These are phyloP conservation scores for Laupala kohalensis DNA, from an alignment of 1,140 invertebrate species.

Conservation along the genomic window DNA sequence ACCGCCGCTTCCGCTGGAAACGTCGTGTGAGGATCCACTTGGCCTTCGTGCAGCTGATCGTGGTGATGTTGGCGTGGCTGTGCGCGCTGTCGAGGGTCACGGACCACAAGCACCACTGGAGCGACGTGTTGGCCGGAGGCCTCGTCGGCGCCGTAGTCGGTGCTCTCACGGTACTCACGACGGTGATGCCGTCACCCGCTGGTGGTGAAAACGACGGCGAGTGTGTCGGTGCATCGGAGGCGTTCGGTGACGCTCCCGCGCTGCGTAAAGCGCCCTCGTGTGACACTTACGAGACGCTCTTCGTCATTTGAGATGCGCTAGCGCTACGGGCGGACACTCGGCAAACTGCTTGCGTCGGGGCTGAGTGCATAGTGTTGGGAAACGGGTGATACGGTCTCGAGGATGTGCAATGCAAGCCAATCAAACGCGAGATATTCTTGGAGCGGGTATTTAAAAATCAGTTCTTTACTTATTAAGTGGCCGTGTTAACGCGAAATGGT, in stretches of 20 bases:
- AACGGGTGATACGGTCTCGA: too few species aligned
- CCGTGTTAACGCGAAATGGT: too few species aligned
- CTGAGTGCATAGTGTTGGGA: too few species aligned
- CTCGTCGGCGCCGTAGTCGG: conserved; percentile 38
- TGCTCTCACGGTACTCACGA: conserved; percentile 28
- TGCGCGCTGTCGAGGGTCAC: conserved; percentile 37
- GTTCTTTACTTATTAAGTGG: too few species aligned
- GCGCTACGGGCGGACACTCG: too few species aligned
- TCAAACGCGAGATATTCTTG: too few species aligned
- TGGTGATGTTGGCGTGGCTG: conserved; percentile 30
- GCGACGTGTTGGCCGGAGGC: conserved; percentile 45
- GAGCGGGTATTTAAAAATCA: too few species aligned
- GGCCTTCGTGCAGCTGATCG: conserved; percentile 26
- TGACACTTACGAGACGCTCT: not conserved
- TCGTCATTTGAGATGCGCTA: not conserved
- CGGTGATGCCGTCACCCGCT: not conserved
- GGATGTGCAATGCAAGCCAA: too few species aligned
- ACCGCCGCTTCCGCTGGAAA: conserved; percentile 25
- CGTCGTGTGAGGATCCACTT: conserved; percentile 23
- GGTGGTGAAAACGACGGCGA: too few species aligned
- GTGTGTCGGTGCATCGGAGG: too few species aligned
- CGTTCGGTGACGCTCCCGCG: not conserved
- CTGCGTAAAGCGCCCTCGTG: not conserved
- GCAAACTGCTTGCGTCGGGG: too few species aligned
- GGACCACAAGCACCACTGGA: conserved; percentile 55